A percentile compares a stretch with the other conserved stretches of the same genome.
Evolutionary conservation across 2,797 vertebrate species (phyloP).

Genomic region (Urosaurus nigricauda): DNA sequence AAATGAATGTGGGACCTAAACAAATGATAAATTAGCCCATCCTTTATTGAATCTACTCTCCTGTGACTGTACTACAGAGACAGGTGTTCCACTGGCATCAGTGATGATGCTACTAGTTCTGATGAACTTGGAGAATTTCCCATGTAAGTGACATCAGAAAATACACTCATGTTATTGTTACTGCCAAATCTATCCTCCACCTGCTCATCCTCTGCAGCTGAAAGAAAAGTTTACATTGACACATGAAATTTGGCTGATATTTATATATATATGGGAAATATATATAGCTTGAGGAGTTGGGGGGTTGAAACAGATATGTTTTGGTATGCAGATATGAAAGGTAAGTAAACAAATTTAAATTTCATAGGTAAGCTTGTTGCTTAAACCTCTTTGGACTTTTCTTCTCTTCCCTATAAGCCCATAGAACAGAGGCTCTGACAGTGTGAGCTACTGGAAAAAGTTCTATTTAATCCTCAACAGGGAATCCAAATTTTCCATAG

Average conservation of each 20-base stretch:
- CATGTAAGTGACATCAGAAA: background rate
- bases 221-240: background rate
- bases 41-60: background rate
- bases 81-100: background rate
- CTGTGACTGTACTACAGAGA: background rate
- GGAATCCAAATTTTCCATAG: background rate
- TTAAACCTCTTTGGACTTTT: background rate
- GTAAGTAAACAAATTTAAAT: background rate
- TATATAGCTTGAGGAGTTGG: background rate
- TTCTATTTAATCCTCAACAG: background rate
- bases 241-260: background rate
- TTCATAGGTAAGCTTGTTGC: background rate
- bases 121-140: background rate
- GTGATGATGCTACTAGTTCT: too few species aligned
- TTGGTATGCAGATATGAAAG: background rate
- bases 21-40: background rate
- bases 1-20: background rate
- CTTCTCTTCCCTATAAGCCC: background rate
- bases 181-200: background rate
- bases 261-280: background rate
- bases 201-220: background rate
- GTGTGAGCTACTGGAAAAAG: background rate
- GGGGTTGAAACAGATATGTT: background rate
- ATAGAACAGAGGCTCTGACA: background rate
- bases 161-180: background rate